Evolutionary conservation across 2,113 vertebrate genomes (phyloP).

Genomic region (Ibidorhyncha struthersii): DNA sequence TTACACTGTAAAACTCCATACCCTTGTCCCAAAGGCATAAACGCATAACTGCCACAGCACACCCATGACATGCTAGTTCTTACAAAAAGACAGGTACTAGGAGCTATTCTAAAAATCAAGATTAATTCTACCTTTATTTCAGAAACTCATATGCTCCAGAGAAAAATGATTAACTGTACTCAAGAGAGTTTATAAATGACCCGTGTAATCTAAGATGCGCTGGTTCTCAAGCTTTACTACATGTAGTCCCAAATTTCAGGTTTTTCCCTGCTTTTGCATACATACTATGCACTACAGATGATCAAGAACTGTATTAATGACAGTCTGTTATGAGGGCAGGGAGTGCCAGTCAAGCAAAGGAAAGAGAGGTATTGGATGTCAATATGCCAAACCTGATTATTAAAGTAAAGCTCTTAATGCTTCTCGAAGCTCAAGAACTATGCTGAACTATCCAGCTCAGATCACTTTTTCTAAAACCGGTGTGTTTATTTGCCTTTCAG

Average conservation of each 20-base stretch:
- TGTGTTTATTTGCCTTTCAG: slow-evolving; percentile 15
- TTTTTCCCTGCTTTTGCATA: neutral
- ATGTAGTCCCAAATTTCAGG: neutral
- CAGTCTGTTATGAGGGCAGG: neutral
- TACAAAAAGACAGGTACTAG: neutral
- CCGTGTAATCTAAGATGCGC: neutral
- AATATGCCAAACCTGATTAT: neutral
- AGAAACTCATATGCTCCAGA: neutral
- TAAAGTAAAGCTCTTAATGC: neutral
- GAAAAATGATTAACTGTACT: neutral
- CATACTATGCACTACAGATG: neutral
- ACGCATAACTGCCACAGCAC: neutral
- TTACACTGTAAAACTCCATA: neutral
- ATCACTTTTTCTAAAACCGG: neutral
- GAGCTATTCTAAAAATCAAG: neutral
- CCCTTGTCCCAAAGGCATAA: neutral
- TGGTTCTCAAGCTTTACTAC: neutral
- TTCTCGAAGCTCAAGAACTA: neutral
- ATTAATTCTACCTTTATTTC: neutral
- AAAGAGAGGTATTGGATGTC: neutral
- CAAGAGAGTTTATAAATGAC: neutral
- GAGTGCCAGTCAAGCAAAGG: neutral
- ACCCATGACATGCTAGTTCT: neutral
- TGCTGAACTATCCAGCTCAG: slow-evolving; percentile 6
- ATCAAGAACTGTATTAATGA: neutral